Evolutionary conservation across 2,888 invertebrate species (phyloP).

Genomic region (Carterocephalus palaemon): DNA sequence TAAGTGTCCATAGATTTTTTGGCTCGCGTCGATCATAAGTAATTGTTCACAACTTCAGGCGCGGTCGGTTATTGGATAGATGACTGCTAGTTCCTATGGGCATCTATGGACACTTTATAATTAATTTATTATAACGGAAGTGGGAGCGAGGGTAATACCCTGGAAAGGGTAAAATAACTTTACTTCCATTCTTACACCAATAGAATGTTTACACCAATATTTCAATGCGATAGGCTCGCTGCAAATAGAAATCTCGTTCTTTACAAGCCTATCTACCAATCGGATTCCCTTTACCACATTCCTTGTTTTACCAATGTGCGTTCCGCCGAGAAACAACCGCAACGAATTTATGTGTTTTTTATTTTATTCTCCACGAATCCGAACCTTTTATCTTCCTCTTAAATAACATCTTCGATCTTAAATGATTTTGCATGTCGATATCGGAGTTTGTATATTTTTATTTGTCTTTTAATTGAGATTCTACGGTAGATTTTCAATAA

Average conservation of each 20-base stretch:
- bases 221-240: constrained; percentile 14
- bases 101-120: too few species aligned
- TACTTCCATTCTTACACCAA: constrained; percentile 1
- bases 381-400: constrained; percentile 17
- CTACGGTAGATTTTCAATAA: background rate
- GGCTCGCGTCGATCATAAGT: too few species aligned
- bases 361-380: constrained; percentile 10
- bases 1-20: too few species aligned
- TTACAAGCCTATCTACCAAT: constrained; percentile 22
- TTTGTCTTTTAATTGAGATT: background rate
- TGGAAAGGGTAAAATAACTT: background rate
- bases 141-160: too few species aligned
- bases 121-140: background rate
- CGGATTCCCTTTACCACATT: constrained; percentile 19
- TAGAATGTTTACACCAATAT: constrained; percentile 7
- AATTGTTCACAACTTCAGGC: too few species aligned
- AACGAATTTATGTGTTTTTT: constrained; percentile 21
- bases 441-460: background rate
- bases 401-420: constrained; percentile 13
- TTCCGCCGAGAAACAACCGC: constrained; percentile 21
- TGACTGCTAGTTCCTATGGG: too few species aligned
- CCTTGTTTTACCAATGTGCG: constrained; percentile 21
- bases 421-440: constrained; percentile 1
- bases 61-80: too few species aligned
- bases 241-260: constrained; percentile 18